Evolutionary conservation across 2,113 vertebrate species (phyloP).

Genomic region (Takifugu bimaculatus): DNA sequence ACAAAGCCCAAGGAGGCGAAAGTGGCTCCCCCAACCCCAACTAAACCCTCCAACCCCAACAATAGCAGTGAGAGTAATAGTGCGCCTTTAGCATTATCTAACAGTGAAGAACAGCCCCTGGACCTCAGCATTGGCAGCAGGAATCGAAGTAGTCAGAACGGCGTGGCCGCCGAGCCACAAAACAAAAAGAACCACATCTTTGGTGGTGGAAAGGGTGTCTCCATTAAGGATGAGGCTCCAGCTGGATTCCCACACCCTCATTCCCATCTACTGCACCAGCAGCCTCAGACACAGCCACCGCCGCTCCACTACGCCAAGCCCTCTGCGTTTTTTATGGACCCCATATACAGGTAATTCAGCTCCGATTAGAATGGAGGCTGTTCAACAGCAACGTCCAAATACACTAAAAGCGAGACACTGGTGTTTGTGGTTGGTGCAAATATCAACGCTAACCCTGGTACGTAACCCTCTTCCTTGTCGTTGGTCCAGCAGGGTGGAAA

Average conservation of each 20-base stretch:
- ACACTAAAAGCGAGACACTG: background rate
- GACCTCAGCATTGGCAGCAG: conserved; percentile 94
- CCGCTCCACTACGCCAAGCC: conserved; percentile 97
- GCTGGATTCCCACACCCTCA: conserved; percentile 77
- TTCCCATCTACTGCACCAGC: conserved; percentile 81
- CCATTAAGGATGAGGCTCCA: conserved; percentile 77
- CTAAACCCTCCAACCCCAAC: conserved; percentile 71
- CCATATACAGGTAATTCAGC: conserved; percentile 98
- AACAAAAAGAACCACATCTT: conserved; percentile 88
- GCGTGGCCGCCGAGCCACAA: conserved; percentile 75
- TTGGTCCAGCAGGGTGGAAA: conserved; percentile 99
- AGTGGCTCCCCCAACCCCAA: conserved; percentile 65
- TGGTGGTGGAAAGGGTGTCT: conserved; percentile 73
- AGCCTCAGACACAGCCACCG: conserved; percentile 83
- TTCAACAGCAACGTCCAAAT: conserved; percentile 12
- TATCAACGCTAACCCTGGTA: conserved; percentile 72
- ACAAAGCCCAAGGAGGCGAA: conserved; percentile 92
- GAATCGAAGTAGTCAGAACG: conserved; percentile 86
- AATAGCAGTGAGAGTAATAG: conserved; percentile 54
- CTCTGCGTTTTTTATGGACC: conserved; percentile 99
- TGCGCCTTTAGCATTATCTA: conserved; percentile 52
- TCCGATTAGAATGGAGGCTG: conserved; percentile 64
- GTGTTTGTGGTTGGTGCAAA: background rate
- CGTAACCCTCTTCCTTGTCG: conserved; percentile 89
- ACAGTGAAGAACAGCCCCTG: conserved; percentile 90